phyloP scores from a whole-genome alignment of 2,113 vertebrate species.

The Campylorhamphus procurvoides region DNA sequence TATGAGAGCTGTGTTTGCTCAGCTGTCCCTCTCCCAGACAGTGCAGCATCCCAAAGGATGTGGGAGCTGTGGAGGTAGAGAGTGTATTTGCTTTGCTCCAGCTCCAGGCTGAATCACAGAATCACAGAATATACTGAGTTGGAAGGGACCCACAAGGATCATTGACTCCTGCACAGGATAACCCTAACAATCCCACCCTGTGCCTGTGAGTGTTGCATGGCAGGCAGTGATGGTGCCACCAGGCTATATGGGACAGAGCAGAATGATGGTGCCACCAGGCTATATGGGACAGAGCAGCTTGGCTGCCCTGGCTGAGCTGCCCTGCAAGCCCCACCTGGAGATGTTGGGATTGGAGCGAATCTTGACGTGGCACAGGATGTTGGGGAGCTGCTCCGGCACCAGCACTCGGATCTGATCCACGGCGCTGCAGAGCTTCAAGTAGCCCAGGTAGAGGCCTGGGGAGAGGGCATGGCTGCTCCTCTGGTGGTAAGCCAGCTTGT shows the following conservation, averaged over 20 bases:
- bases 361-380: slow-evolving; percentile 88
- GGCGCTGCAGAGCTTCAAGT: slow-evolving; percentile 89
- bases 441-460: slow-evolving; percentile 88
- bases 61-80: not conserved
- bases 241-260: too few species aligned
- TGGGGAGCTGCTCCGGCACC: slow-evolving; percentile 88
- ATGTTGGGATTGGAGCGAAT: slow-evolving; percentile 88
- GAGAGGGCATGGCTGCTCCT: slow-evolving; percentile 82
- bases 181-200: not conserved
- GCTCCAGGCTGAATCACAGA: not conserved
- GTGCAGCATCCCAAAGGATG: not conserved
- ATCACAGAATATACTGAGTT: not conserved
- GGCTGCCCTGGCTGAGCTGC: not conserved
- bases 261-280: not conserved
- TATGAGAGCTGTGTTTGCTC: not conserved
- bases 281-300: not conserved
- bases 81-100: not conserved
- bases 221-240: too few species aligned
- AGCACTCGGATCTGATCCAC: slow-evolving; percentile 91
- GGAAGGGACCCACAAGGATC: not conserved
- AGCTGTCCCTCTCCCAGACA: not conserved
- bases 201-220: not conserved
- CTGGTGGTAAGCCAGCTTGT: slow-evolving; percentile 88
- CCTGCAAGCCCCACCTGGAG: slow-evolving; percentile 78
- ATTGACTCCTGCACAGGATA: not conserved